A percentile compares a stretch with the other conserved stretches of the same genome.
phyloP scores from a whole-genome alignment of 2,797 vertebrate species.

The Sorex maritimensis region DNA sequence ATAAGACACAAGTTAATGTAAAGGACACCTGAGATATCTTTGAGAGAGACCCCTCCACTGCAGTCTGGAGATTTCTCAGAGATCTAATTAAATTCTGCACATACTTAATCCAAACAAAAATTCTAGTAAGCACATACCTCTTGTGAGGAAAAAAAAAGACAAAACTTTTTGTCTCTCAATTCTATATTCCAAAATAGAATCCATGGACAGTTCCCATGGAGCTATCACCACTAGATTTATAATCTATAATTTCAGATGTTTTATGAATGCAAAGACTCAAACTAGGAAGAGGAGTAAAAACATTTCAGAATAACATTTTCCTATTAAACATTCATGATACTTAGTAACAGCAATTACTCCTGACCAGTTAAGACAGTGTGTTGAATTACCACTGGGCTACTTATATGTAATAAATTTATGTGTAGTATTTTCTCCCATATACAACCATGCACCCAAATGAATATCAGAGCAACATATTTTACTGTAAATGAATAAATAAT shows the following conservation, averaged over 20 bases:
- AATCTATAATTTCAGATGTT: conserved; percentile 40
- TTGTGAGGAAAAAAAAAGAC: conserved; percentile 68
- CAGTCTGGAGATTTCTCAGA: conserved; percentile 58
- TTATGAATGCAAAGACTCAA: conserved; percentile 45
- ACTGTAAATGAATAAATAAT: conserved; percentile 87
- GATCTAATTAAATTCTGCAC: conserved; percentile 74
- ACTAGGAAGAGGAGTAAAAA: neutral
- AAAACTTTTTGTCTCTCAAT: neutral
- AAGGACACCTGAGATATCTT: conserved; percentile 84
- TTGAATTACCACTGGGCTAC: conserved; percentile 44
- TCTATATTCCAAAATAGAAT: conserved; percentile 41
- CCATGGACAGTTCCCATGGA: conserved; percentile 29
- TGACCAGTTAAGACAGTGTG: conserved; percentile 24
- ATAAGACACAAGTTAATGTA: conserved; percentile 81
- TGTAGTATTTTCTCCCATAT: conserved; percentile 68
- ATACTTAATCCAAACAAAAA: conserved; percentile 71
- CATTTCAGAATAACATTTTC: conserved; percentile 7
- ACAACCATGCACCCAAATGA: conserved; percentile 80
- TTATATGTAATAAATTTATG: conserved; percentile 69
- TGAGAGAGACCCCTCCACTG: conserved; percentile 73
- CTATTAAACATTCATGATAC: conserved; percentile 41
- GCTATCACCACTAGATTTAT: neutral
- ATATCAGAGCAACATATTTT: conserved; percentile 84
- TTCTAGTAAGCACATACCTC: conserved; percentile 72
- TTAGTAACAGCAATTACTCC: conserved; percentile 26